Conservation (phyloP, 37 sponge, comb jelly and placozoan species). For the Ianthella basta region DNA sequence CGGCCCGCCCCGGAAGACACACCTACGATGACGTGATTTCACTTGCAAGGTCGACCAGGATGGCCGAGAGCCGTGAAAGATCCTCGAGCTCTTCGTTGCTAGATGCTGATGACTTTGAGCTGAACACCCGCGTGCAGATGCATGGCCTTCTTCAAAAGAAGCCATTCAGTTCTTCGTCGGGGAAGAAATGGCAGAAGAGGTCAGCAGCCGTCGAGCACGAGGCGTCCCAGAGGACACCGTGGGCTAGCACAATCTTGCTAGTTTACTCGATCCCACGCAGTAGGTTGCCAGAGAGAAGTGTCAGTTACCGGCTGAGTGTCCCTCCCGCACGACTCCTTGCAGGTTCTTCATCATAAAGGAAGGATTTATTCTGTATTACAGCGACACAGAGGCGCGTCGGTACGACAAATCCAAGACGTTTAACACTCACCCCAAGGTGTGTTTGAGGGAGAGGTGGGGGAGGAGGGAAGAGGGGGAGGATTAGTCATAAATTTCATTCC, state of each 20-base stretch:
- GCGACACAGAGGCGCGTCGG: conserved; percentile 73
- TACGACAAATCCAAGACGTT: conserved; percentile 87
- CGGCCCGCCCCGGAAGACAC: too few relatives aligned
- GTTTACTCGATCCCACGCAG: not conserved
- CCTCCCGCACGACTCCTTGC: not conserved
- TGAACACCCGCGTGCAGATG: conserved; percentile 84
- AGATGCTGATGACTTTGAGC: conserved; percentile 37
- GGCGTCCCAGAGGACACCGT: too few relatives aligned
- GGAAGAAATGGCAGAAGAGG: conserved; percentile 87
- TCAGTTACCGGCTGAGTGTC: not conserved
- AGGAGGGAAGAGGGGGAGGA: too few relatives aligned
- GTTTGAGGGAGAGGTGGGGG: not conserved
- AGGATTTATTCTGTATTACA: conserved; percentile 96
- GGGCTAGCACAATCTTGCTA: not conserved
- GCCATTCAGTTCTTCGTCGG: conserved; percentile 74
- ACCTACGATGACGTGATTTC: too few relatives aligned
- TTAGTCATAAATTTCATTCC: too few relatives aligned
- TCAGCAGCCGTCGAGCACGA: conserved; percentile 15
- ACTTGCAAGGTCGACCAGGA: too few relatives aligned
- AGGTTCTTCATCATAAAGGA: conserved; percentile 98
- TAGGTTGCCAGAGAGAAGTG: not conserved
- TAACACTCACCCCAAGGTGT: conserved; percentile 98
- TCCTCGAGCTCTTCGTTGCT: not conserved
- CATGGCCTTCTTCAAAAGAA: conserved; percentile 77
- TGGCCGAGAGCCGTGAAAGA: too few relatives aligned